phyloP scores from a whole-genome alignment of 1,140 invertebrate genomes.

The Anthonomus grandis region DNA sequence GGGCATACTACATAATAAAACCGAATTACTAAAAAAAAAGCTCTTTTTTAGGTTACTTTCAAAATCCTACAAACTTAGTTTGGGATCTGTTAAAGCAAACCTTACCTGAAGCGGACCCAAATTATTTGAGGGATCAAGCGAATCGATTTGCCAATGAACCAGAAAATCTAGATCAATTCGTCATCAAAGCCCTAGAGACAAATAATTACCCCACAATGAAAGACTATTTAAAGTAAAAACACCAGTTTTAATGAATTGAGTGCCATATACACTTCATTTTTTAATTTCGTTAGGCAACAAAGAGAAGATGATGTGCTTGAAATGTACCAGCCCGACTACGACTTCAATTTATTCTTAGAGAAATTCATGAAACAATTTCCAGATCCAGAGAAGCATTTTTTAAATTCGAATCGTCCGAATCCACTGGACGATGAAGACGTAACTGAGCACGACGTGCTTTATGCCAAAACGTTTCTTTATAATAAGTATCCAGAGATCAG shows the following conservation, averaged over 20 bases:
- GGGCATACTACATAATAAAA: too few species aligned
- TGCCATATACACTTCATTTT: conserved; percentile 1
- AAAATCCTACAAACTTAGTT: conserved; percentile 43
- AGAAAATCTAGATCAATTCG: conserved; percentile 44
- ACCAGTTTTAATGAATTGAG: conserved; percentile 3
- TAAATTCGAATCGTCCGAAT: conserved; percentile 39
- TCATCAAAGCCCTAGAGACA: conserved; percentile 47
- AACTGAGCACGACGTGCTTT: conserved; percentile 27
- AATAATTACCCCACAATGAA: conserved; percentile 55
- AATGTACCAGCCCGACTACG: conserved; percentile 47
- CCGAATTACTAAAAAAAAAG: not conserved
- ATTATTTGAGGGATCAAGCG: conserved; percentile 50
- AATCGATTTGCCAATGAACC: conserved; percentile 32
- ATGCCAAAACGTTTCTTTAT: conserved; percentile 47
- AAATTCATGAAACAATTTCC: conserved; percentile 57
- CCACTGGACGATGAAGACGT: not conserved
- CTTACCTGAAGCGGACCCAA: conserved; percentile 54
- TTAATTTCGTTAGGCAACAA: conserved; percentile 23
- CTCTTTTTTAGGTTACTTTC: conserved; percentile 15
- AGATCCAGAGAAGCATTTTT: conserved; percentile 54
- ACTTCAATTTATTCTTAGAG: conserved; percentile 52
- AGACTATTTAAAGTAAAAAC: conserved; percentile 50
- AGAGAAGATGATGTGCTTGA: conserved; percentile 45
- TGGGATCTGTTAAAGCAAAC: conserved; percentile 41
- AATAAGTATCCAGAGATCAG: conserved; percentile 33